Evolutionary conservation across 2,113 vertebrate species (phyloP).

Genomic region (Burhinus oedicnemus): DNA sequence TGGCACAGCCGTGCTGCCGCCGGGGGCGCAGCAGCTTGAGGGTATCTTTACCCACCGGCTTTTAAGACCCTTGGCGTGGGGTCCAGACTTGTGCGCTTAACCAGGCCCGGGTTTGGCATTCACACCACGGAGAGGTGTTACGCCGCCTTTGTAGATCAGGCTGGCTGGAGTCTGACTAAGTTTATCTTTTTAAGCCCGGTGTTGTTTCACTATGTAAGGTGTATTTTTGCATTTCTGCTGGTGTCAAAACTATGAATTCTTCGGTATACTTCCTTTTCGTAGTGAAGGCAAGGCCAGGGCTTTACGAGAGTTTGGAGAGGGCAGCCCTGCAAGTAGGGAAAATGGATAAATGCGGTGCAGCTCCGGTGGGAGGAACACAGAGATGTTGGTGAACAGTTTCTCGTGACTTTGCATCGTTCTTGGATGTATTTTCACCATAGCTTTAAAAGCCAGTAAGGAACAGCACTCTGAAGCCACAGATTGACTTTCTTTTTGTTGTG

Average conservation of each 20-base stretch:
- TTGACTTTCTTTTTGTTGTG: not conserved
- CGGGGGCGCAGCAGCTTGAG: rapidly evolving
- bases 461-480: rapidly evolving
- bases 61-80: rapidly evolving
- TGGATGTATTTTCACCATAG: rapidly evolving
- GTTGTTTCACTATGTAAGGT: rapidly evolving
- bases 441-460: not conserved
- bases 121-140: rapidly evolving
- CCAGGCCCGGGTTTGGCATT: rapidly evolving
- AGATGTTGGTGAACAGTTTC: not conserved
- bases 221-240: rapidly evolving
- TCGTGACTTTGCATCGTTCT: rapidly evolving
- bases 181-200: no score
- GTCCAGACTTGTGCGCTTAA: rapidly evolving
- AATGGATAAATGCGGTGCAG: no score
- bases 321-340: no score
- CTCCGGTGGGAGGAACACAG: no score
- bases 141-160: rapidly evolving
- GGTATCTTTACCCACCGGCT: rapidly evolving
- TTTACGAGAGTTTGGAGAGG: not conserved
- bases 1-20: not conserved
- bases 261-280: rapidly evolving
- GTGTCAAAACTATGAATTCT: not conserved
- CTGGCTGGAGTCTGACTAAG: no score
- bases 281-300: not conserved